These are phyloP conservation scores for Danionella cerebrum DNA, from an alignment of 2,113 vertebrate species.

Conservation along the genomic window DNA sequence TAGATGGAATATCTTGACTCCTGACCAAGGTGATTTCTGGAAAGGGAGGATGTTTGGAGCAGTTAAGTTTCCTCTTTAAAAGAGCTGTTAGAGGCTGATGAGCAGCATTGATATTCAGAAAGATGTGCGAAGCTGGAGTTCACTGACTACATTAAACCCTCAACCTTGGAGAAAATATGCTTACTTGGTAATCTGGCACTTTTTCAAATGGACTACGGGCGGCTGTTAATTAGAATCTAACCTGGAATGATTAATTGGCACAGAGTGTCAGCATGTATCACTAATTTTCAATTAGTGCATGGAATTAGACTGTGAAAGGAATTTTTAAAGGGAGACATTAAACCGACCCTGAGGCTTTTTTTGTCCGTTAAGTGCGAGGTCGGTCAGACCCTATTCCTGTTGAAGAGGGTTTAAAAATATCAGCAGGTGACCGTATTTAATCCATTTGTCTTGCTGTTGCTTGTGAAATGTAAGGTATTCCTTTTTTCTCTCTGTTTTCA, in stretches of 20 bases:
- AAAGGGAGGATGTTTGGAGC: not conserved
- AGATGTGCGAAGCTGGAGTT: constrained; percentile 38
- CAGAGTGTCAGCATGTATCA: constrained; percentile 44
- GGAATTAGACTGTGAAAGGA: constrained; percentile 10
- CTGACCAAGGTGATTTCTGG: not conserved
- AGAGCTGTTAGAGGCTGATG: not conserved
- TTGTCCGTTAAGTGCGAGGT: not conserved
- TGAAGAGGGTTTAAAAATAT: not conserved
- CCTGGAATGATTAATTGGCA: constrained; percentile 57
- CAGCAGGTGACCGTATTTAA: not conserved
- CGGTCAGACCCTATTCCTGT: not conserved
- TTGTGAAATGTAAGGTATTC: not conserved
- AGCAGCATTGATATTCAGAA: constrained; percentile 26
- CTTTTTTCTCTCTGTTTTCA: constrained; percentile 3
- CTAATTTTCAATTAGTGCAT: constrained; percentile 31
- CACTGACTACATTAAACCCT: constrained; percentile 57
- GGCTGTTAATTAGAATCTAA: constrained; percentile 62
- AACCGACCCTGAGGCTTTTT: not conserved
- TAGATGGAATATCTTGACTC: not conserved
- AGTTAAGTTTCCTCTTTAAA: not conserved
- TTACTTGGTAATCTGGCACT: constrained; percentile 56
- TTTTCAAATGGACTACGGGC: constrained; percentile 49
- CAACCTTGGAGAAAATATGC: constrained; percentile 53
- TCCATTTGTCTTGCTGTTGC: not conserved
- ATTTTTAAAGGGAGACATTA: not conserved